phyloP scores from a whole-genome alignment of 2,888 invertebrate species.

The Sepiola atlantica region DNA sequence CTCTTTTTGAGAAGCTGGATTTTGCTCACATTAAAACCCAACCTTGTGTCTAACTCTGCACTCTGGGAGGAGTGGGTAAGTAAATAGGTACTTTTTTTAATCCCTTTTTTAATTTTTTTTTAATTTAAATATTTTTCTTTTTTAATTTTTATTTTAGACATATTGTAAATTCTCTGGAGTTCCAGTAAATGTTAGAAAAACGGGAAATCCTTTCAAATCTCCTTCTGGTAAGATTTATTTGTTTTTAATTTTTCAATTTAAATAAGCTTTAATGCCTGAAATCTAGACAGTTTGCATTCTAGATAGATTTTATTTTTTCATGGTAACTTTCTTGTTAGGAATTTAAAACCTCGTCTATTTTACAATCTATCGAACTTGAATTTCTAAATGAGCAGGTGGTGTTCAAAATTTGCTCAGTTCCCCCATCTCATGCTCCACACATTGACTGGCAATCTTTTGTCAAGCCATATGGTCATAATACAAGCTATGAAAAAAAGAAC shows the following conservation, averaged over 20 bases:
- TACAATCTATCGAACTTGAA: not conserved
- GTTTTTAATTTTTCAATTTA: not conserved
- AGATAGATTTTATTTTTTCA: not conserved
- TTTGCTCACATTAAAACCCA: too few relatives aligned
- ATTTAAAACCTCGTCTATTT: not conserved
- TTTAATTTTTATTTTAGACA: conserved; percentile 75
- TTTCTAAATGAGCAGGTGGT: not conserved
- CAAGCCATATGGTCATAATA: too few relatives aligned
- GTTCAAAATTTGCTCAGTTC: not conserved
- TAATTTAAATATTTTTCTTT: conserved; percentile 38
- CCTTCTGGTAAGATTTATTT: conserved; percentile 79
- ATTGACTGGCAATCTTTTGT: too few relatives aligned
- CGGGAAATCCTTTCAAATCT: conserved; percentile 83
- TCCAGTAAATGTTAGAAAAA: conserved; percentile 82
- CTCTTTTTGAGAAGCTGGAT: too few relatives aligned
- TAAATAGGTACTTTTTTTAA: too few relatives aligned
- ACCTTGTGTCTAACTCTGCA: too few relatives aligned
- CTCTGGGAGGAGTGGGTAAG: too few relatives aligned
- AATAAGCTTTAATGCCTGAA: not conserved
- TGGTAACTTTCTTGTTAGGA: not conserved
- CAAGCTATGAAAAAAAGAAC: too few relatives aligned
- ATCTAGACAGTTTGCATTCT: not conserved
- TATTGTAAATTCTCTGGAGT: conserved; percentile 85
- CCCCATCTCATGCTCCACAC: too few relatives aligned
- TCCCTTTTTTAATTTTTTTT: too few relatives aligned